These are phyloP conservation scores for Muscicapa striata DNA, from an alignment of 2,797 vertebrate species.

Conservation along the genomic window DNA sequence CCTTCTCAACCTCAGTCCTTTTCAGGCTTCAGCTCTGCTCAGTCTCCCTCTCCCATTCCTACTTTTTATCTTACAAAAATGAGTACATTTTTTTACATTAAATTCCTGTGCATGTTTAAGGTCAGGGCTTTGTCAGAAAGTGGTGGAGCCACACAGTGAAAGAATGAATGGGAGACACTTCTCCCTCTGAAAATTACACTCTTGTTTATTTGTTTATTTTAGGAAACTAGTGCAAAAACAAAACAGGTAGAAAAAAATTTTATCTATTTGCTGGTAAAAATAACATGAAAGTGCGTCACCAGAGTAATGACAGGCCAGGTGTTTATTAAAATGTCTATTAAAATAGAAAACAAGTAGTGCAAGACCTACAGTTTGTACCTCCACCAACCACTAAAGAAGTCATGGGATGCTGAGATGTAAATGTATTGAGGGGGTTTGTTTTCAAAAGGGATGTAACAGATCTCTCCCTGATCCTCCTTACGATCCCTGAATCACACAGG, in stretches of 20 bases:
- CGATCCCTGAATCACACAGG: background rate
- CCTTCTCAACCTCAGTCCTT: background rate
- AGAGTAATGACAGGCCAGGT: background rate
- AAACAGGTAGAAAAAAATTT: background rate
- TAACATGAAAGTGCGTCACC: background rate
- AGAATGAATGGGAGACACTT: background rate
- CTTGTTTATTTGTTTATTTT: background rate
- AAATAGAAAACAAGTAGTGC: background rate
- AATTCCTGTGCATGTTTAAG: background rate
- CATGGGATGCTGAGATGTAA: background rate
- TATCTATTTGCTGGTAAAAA: background rate
- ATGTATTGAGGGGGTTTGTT: background rate
- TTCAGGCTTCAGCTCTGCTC: background rate
- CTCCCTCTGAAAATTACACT: background rate
- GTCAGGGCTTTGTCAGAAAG: background rate
- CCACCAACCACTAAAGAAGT: background rate
- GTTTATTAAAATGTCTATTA: background rate
- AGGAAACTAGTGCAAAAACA: background rate
- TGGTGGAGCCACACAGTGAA: background rate
- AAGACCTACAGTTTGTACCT: background rate
- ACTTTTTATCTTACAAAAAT: background rate
- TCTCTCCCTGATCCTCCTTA: background rate
- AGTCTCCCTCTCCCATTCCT: background rate
- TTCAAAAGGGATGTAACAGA: background rate
- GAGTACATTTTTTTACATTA: background rate